phyloP scores from a whole-genome alignment of 2,888 invertebrate genomes.

The Boloria euphrosyne region DNA sequence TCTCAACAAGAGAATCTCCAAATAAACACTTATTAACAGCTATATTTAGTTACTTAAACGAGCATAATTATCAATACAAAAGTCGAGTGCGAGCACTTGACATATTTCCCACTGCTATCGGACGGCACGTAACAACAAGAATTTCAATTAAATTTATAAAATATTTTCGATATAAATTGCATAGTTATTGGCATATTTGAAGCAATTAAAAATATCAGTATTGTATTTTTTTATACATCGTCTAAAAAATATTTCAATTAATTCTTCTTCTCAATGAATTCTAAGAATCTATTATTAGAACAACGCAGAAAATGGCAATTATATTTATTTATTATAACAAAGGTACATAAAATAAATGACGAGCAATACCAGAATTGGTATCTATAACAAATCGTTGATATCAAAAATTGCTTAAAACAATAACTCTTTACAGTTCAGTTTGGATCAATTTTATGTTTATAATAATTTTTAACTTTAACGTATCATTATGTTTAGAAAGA shows the following conservation, averaged over 20 bases:
- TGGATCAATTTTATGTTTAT: no score
- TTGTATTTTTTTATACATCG: neutral
- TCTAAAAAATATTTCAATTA: neutral
- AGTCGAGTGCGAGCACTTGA: conserved; percentile 26
- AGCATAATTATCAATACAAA: conserved; percentile 36
- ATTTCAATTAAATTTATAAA: conserved; percentile 32
- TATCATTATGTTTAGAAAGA: no score
- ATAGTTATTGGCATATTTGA: conserved; percentile 26
- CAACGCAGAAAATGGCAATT: no score
- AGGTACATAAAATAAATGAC: no score
- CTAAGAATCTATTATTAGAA: no score
- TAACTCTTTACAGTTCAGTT: no score
- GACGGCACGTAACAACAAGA: conserved; percentile 27
- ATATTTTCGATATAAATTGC: conserved; percentile 26
- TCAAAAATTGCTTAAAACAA: no score
- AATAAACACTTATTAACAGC: neutral
- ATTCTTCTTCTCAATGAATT: no score
- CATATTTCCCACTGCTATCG: conserved; percentile 23
- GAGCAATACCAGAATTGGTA: no score
- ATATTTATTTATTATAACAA: no score
- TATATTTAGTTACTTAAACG: conserved; percentile 21
- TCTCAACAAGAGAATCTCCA: neutral
- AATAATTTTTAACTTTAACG: no score
- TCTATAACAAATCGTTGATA: no score
- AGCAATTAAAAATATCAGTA: conserved; percentile 22